Evolutionary conservation across 1,140 invertebrate genomes (phyloP), one percentile per base, ranked within the genome.

Genomic region (Akabosia matsudoensis): DNA sequence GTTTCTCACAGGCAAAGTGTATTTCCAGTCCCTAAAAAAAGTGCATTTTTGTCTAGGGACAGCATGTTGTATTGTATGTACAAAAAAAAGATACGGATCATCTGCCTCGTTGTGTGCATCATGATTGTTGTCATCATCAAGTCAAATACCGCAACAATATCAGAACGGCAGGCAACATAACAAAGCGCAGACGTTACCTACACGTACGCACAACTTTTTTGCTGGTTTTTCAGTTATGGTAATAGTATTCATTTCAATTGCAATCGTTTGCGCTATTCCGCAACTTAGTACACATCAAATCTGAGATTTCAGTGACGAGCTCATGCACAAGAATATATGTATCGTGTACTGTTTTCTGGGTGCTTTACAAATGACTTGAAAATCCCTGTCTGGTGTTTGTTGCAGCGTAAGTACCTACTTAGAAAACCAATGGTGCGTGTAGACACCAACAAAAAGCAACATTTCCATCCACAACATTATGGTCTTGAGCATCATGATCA

Each of bases 121-220:
- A 45, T 45, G 7, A 61, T n/a, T 13, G 7, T 61, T 61, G 24
- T 61, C 54, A 61, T 61, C 54, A 22, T 14, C 54, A 61, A 61
- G 54, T 67, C 61, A 67, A 67, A 30, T 31, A 67, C 61, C 61
- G 61, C 61, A 67, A 56, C 54, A 61, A 61, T n/a, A n/a, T n/a
- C n/a, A 18, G 37, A 18, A 45, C 7, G 18, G 37, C 37, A 45
- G 37, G 37, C 37, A 45, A 45, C 37, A 45, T 18, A 45, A 45
- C 37, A 45, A 45, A 45, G 18, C 7, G 18, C 37, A 45, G 18
- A 45, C 37, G 7, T 45, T 45, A 45, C 37, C 7, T 45, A 10
- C 37, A 18, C 28, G 7, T 67, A 56, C 30, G 61, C 22, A 67
- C n/a, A n/a, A n/a, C 31, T 67, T 67, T 30, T 56, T 56, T 67